A percentile compares a stretch with the other conserved stretches of the same genome.
Evolutionary conservation across 2,888 invertebrate genomes (phyloP).

Genomic region (Heliconius cydno): DNA sequence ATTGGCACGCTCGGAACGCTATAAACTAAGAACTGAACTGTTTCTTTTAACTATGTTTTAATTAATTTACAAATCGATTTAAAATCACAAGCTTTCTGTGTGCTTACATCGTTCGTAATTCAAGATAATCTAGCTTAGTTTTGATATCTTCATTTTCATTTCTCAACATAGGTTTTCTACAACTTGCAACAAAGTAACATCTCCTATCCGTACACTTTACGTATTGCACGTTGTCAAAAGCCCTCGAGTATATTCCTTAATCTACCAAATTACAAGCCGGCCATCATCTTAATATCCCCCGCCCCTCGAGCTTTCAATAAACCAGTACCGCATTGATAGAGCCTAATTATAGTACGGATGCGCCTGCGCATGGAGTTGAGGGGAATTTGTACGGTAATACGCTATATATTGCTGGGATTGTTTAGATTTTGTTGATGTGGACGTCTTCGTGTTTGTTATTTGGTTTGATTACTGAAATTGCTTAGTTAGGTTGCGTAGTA

Average conservation of each 20-base stretch:
- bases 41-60: too few species aligned
- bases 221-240: slow-evolving; percentile 65
- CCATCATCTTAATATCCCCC: slow-evolving; percentile 80
- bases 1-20: too few species aligned
- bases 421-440: slow-evolving; percentile 50
- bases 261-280: slow-evolving; percentile 81
- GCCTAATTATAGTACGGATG: slow-evolving; percentile 75
- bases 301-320: slow-evolving; percentile 81
- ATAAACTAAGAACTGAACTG: too few species aligned
- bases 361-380: slow-evolving; percentile 67
- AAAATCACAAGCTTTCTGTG: too few species aligned
- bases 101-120: too few species aligned
- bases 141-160: not conserved
- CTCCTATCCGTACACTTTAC: slow-evolving; percentile 66
- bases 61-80: too few species aligned
- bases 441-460: slow-evolving; percentile 37
- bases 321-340: slow-evolving; percentile 79
- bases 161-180: not conserved
- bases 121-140: too few species aligned
- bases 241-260: slow-evolving; percentile 78
- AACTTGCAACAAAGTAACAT: slow-evolving; percentile 51
- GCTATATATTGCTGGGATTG: slow-evolving; percentile 66
- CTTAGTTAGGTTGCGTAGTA: not conserved
- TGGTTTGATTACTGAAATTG: slow-evolving; percentile 39
- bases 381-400: slow-evolving; percentile 70